Percentiles rank a stretch among this genome's conserved stretches.
Evolutionary conservation across 2,888 invertebrate species (phyloP).

Genomic region (Drosophila prolongata): DNA sequence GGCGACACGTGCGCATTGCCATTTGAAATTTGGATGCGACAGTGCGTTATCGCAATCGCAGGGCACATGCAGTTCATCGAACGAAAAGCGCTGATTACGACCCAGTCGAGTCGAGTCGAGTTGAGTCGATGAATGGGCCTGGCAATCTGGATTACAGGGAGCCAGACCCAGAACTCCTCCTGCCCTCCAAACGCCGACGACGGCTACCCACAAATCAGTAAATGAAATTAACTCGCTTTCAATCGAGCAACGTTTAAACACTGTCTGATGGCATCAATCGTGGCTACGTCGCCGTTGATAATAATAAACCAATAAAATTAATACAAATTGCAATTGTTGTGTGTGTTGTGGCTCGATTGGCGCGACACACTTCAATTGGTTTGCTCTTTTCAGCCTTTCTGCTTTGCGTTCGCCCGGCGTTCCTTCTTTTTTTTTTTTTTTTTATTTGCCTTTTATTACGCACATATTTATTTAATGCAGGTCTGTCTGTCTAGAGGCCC

Average conservation of each 20-base stretch:
- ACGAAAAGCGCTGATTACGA: slow-evolving; percentile 25
- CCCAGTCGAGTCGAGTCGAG: slow-evolving; percentile 20
- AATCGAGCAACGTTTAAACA: slow-evolving; percentile 35
- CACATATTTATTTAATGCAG: slow-evolving; percentile 56
- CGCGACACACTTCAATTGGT: slow-evolving; percentile 55
- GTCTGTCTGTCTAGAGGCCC: slow-evolving; percentile 42
- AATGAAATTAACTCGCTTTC: slow-evolving; percentile 62
- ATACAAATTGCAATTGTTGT: slow-evolving; percentile 71
- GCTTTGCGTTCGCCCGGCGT: slow-evolving; percentile 6
- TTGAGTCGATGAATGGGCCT: slow-evolving; percentile 36
- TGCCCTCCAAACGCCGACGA: neutral
- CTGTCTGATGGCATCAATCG: slow-evolving; percentile 45
- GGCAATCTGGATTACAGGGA: slow-evolving; percentile 22
- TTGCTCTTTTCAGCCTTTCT: slow-evolving; percentile 39
- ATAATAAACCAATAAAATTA: slow-evolving; percentile 73
- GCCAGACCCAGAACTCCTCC: neutral
- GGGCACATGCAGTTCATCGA: slow-evolving; percentile 69
- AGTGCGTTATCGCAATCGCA: slow-evolving; percentile 40
- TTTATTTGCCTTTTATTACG: slow-evolving; percentile 53
- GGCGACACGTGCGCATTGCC: slow-evolving; percentile 54
- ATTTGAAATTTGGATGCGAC: slow-evolving; percentile 21
- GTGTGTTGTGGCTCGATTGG: slow-evolving; percentile 39
- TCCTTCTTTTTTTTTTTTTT: slow-evolving; percentile 4
- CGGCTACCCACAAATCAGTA: slow-evolving; percentile 40
- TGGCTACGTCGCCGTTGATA: slow-evolving; percentile 52